These are phyloP conservation scores for Lasioglossum lativentre DNA, from an alignment of 2,888 invertebrate genomes.

Conservation along the genomic window DNA sequence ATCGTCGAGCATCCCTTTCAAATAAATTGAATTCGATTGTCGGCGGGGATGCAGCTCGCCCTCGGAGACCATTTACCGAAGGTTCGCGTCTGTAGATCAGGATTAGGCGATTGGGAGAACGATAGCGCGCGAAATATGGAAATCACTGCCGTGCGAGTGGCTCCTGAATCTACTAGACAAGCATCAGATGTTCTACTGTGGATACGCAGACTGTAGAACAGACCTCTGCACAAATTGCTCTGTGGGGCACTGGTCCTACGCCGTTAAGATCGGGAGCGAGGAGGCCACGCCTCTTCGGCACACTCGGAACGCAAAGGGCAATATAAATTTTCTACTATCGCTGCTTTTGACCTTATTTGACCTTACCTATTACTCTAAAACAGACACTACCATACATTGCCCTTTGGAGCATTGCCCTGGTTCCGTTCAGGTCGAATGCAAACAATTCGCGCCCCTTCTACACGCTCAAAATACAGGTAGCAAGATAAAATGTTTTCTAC, in stretches of 20 bases:
- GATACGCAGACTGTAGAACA: neutral
- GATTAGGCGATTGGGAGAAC: constrained; percentile 1
- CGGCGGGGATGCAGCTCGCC: neutral
- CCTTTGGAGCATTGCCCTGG: neutral
- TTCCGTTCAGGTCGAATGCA: neutral
- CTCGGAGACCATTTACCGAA: neutral
- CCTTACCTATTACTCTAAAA: neutral
- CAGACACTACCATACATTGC: neutral
- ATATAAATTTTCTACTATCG: neutral
- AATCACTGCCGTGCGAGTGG: neutral
- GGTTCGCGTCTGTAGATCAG: neutral
- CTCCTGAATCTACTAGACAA: neutral
- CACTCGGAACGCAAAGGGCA: neutral
- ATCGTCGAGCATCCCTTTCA: constrained; percentile 2
- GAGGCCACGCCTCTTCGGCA: neutral
- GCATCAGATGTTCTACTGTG: neutral
- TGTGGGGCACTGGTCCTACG: neutral
- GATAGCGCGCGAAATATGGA: constrained; percentile 3
- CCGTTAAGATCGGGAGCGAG: neutral
- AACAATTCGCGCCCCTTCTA: too few species aligned
- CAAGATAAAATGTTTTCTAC: too few species aligned
- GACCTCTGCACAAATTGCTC: neutral
- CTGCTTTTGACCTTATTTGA: neutral
- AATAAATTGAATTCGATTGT: constrained; percentile 15
- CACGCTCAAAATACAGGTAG: neutral